Percentiles rank a stretch among this genome's conserved stretches.
These are phyloP conservation scores for Biston stratarius DNA, from an alignment of 2,888 invertebrate species.

Conservation along the genomic window DNA sequence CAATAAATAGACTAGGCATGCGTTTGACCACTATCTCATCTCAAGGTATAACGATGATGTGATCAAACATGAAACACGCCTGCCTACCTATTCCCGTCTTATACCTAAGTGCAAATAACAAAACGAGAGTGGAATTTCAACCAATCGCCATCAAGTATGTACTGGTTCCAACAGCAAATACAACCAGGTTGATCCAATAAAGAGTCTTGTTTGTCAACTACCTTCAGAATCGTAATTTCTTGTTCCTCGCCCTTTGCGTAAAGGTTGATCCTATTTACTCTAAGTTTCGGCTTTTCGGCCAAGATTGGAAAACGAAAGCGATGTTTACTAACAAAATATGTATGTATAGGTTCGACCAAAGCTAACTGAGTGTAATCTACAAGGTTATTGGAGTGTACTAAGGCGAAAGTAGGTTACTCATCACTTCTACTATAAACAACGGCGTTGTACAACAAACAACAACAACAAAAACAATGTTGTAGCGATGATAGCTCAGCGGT, in stretches of 20 bases:
- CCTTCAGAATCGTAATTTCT: constrained; percentile 44
- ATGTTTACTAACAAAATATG: constrained; percentile 26
- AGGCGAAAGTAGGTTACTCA: too few species aligned
- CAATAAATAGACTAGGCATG: too few species aligned
- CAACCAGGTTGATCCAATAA: constrained; percentile 56
- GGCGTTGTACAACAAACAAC: too few species aligned
- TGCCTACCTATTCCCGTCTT: too few species aligned
- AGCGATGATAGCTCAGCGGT: too few species aligned
- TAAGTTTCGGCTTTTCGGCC: constrained; percentile 44
- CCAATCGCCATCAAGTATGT: constrained; percentile 58
- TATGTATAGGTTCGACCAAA: constrained; percentile 11
- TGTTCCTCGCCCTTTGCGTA: constrained; percentile 37
- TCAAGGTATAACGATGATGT: too few species aligned
- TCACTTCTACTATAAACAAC: too few species aligned
- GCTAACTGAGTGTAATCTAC: constrained; percentile 3
- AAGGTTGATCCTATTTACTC: constrained; percentile 43
- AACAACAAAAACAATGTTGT: too few species aligned
- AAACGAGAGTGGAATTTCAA: constrained; percentile 49
- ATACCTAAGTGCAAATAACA: constrained; percentile 37
- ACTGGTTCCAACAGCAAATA: constrained; percentile 52
- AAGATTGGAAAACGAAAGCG: constrained; percentile 35
- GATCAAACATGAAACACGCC: too few species aligned
- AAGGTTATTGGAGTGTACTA: neutral
- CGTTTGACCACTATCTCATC: too few species aligned
- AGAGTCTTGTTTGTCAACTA: constrained; percentile 53